Evolutionary conservation across 2,888 invertebrate genomes (phyloP).

Genomic region (Carpatolechia fugitivella): DNA sequence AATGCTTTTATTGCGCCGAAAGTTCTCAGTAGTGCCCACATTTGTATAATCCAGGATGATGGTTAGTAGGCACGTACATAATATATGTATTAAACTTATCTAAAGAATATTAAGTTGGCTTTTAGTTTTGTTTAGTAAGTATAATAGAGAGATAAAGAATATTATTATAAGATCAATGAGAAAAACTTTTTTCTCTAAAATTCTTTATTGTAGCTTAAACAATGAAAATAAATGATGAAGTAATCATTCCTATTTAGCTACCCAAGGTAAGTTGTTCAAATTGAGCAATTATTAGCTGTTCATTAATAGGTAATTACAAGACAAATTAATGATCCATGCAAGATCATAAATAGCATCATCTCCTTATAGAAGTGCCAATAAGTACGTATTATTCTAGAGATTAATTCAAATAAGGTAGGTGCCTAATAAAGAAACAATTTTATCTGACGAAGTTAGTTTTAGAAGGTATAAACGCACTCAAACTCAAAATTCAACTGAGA

Average conservation of each 20-base stretch:
- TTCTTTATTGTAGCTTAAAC: too few relatives aligned
- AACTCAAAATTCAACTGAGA: too few relatives aligned
- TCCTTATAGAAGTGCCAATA: neutral
- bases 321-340: neutral
- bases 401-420: neutral
- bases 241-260: too few relatives aligned
- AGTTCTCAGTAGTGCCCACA: conserved; percentile 26
- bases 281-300: neutral
- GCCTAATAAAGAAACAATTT: neutral
- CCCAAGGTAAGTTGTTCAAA: neutral
- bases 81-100: neutral
- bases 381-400: neutral
- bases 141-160: too few relatives aligned
- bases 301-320: neutral
- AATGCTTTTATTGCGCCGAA: conserved; percentile 33
- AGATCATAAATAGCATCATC: neutral
- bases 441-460: neutral
- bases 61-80: conserved; percentile 25
- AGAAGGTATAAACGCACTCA: too few relatives aligned
- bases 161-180: too few relatives aligned
- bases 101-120: too few relatives aligned
- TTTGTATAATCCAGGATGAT: conserved; percentile 29
- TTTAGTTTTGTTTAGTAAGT: too few relatives aligned
- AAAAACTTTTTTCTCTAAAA: too few relatives aligned
- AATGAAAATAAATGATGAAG: too few relatives aligned